These are phyloP conservation scores for Pseudorhiza aurosa DNA, from an alignment of 30 jellyfish, hydroid and myxozoan species.

Conservation along the genomic window DNA sequence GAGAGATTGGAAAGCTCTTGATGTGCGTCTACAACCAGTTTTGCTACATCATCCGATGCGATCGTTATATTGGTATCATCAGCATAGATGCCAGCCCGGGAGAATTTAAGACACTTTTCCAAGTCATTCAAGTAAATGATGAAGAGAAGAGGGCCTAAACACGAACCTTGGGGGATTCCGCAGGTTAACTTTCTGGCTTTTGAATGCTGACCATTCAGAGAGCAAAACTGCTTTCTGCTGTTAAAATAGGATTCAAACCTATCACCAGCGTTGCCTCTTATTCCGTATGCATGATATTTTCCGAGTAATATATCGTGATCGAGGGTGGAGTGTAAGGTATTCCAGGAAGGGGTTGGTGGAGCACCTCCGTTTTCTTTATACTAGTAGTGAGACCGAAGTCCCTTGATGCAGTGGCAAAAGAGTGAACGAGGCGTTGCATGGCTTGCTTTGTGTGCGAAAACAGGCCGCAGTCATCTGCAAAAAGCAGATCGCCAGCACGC, in stretches of 20 bases:
- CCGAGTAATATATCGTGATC: conserved; percentile 19
- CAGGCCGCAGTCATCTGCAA: no score
- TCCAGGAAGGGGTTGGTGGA: no score
- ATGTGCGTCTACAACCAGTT: conserved; percentile 5
- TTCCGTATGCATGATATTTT: conserved; percentile 21
- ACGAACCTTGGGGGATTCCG: conserved; percentile 59
- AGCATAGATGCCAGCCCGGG: conserved; percentile 19
- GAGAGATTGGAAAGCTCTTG: conserved; percentile 6
- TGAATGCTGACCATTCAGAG: conserved; percentile 52
- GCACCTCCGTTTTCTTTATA: no score
- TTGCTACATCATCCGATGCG: conserved; percentile 3
- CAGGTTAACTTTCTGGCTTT: conserved; percentile 34
- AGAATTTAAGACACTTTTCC: conserved; percentile 38
- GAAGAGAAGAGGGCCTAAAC: conserved; percentile 63
- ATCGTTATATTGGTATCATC: conserved; percentile 28
- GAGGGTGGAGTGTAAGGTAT: no score
- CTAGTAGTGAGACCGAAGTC: no score
- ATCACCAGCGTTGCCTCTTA: conserved; percentile 1
- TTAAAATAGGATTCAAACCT: conserved; percentile 37
- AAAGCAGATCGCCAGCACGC: no score
- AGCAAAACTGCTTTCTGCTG: conserved; percentile 32
- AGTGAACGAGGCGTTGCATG: no score
- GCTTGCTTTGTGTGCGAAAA: no score
- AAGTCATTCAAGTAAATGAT: conserved; percentile 47
- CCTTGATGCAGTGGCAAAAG: no score